phyloP scores from a whole-genome alignment of 2,113 vertebrate species.

The Oenanthe melanoleuca region DNA sequence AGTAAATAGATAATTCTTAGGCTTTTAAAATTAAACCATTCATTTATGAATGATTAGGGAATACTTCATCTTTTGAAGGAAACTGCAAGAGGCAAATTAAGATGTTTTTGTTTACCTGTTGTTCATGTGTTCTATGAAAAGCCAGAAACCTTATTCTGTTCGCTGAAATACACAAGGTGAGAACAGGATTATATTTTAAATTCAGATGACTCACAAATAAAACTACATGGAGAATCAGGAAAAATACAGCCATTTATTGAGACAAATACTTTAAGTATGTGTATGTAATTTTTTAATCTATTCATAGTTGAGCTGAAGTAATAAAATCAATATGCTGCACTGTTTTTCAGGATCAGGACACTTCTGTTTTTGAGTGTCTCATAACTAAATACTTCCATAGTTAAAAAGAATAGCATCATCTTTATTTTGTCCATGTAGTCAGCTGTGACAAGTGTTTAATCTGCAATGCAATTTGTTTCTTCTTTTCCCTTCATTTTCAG shows the following conservation, averaged over 20 bases:
- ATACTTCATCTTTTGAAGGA: neutral
- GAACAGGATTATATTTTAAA: neutral
- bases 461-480: neutral
- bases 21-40: neutral
- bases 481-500: conserved; percentile 56
- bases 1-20: neutral
- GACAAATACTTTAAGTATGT: neutral
- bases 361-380: neutral
- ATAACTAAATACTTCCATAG: neutral
- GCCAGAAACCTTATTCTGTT: neutral
- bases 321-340: neutral
- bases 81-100: neutral
- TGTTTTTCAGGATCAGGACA: neutral
- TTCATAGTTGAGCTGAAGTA: neutral
- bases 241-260: neutral
- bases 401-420: neutral
- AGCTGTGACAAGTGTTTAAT: neutral
- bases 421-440: neutral
- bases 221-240: neutral
- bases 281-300: neutral
- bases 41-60: neutral
- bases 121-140: neutral
- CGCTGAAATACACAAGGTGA: neutral
- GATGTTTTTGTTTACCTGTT: neutral
- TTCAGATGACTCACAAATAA: neutral